Evolutionary conservation across 1,140 invertebrate species (phyloP), one percentile per base, ranked within the genome.

Genomic region (Tetramorium alpestre): DNA sequence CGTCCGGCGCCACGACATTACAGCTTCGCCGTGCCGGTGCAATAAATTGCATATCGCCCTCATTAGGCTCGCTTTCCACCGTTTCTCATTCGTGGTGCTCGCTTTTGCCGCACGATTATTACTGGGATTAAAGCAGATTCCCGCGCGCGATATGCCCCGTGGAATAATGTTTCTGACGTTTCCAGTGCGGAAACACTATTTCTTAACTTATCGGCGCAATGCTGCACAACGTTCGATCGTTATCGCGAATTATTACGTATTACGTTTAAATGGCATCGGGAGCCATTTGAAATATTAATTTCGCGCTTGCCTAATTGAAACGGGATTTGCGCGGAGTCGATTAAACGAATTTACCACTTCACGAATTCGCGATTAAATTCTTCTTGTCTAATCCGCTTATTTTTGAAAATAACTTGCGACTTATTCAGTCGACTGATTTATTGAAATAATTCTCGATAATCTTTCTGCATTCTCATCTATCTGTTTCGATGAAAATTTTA

Each of bases 11-110:
- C 13, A 25, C 56, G 41, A 85, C 22, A 49, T 51, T 69, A 41
- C 62, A 75, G 13, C 76, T 70, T 70, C 56, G 41, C 47, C 28
- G 25, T 60, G 49, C 62, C 62, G 60, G n/a, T 72, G 38, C 69
- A 73, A 84, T 84, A 84, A 84, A 84, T 84, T 84, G 54, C 69
- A 84, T 84, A 84, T 84, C 69, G 80, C 54, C 54, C 80, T 84
- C 80, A 84, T 84, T 84, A 84, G 69, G 41, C 69, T 84, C 80
- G 69, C 80, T 84, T 84, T 84, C 80, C 80, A 84, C 69, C 69
- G 54, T 84, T 84, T 75, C 80, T 84, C 80, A 44, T 62, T 84
- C 80, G 54, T 44, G 41, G 44, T 75, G 80, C 54, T 73, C 69
- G 80, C 69, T 75, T 84, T 60, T 84, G 54, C 80, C 28, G 54